These are phyloP conservation scores for Drosophila persimilis DNA, from an alignment of 1,140 invertebrate genomes.

Conservation along the genomic window DNA sequence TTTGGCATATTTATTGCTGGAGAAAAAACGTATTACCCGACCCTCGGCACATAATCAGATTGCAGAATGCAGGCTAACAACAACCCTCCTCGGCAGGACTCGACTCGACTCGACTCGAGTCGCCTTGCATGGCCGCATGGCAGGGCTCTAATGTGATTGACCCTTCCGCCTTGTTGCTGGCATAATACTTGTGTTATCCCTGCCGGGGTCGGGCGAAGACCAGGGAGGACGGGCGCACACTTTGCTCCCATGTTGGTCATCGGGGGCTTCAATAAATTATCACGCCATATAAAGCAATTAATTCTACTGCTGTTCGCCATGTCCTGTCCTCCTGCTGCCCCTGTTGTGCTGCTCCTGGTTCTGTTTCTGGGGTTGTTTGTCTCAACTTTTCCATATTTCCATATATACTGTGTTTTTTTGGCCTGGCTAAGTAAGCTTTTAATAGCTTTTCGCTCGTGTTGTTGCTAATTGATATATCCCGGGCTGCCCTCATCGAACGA, in stretches of 20 bases:
- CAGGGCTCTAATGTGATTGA: slow-evolving; percentile 80
- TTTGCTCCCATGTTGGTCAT: slow-evolving; percentile 77
- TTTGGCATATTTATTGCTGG: slow-evolving; percentile 49
- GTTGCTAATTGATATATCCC: slow-evolving; percentile 73
- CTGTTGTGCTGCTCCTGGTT: no score
- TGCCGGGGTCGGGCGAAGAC: slow-evolving; percentile 24
- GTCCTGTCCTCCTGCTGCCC: slow-evolving; percentile 19
- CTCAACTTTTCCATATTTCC: slow-evolving; percentile 46
- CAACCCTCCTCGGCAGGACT: slow-evolving; percentile 17
- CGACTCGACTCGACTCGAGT: not conserved
- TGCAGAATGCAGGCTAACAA: slow-evolving; percentile 47
- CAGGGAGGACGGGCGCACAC: slow-evolving; percentile 7
- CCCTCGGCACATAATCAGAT: slow-evolving; percentile 67
- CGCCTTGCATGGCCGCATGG: slow-evolving; percentile 34
- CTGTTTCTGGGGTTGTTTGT: slow-evolving; percentile 48
- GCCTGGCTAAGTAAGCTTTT: slow-evolving; percentile 71
- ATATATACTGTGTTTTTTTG: slow-evolving; percentile 7
- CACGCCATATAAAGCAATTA: slow-evolving; percentile 82
- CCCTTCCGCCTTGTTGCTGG: slow-evolving; percentile 77
- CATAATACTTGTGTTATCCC: slow-evolving; percentile 77
- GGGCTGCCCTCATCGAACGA: slow-evolving; percentile 24
- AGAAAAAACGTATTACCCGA: slow-evolving; percentile 61
- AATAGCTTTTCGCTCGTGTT: slow-evolving; percentile 69
- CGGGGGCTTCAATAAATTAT: slow-evolving; percentile 80
- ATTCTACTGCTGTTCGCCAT: slow-evolving; percentile 48